These are phyloP conservation scores for Protobothrops flavoviridis DNA, from an alignment of 2,113 vertebrate species.

Conservation along the genomic window DNA sequence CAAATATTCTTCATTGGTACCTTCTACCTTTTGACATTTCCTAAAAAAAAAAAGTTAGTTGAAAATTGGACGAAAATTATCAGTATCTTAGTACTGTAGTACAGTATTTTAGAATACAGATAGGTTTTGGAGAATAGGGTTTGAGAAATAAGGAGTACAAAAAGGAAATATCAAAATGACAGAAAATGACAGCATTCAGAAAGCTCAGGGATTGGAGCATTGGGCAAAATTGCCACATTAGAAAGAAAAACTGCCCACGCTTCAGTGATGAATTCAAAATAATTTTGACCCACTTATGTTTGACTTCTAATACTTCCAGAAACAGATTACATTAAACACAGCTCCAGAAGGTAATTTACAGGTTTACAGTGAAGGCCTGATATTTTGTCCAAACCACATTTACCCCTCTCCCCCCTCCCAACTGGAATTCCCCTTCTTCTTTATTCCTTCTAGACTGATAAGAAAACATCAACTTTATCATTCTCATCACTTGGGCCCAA, in stretches of 20 bases:
- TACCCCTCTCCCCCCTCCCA: neutral
- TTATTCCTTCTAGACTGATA: neutral
- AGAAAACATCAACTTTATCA: neutral
- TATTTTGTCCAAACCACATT: neutral
- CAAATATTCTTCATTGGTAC: no score
- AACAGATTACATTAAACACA: neutral
- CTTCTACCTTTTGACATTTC: neutral
- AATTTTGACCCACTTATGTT: neutral
- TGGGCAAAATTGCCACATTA: neutral
- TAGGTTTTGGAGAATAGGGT: neutral
- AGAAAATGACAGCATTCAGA: no score
- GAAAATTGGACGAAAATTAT: neutral
- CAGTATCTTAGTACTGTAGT: no score
- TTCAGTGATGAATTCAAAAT: neutral
- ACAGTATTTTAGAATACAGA: neutral
- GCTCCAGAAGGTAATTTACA: neutral
- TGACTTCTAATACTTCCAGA: neutral
- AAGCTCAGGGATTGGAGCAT: neutral
- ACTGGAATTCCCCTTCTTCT: neutral
- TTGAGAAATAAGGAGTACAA: neutral
- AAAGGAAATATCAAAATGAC: neutral
- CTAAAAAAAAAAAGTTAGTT: neutral
- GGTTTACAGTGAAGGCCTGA: neutral
- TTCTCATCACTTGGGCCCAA: neutral
- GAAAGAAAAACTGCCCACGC: neutral